Percentiles rank a stretch among this genome's conserved stretches.
Conservation (phyloP, 2,797 vertebrate species). For the Pachyuromys duprasi region DNA sequence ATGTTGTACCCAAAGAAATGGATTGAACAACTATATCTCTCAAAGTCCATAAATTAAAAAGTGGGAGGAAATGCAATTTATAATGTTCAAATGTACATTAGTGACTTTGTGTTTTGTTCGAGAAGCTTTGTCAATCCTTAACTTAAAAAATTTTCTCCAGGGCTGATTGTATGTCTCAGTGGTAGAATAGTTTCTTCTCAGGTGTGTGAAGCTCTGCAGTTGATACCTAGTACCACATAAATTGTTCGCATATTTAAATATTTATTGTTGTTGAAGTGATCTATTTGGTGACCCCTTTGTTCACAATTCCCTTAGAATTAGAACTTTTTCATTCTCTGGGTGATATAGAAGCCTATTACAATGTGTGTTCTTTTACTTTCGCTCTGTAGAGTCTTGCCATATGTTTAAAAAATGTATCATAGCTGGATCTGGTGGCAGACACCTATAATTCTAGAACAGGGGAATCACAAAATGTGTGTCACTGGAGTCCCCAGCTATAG, state of each 20-base stretch:
- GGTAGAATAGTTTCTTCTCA: background rate
- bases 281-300: background rate
- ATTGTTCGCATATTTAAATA: background rate
- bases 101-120: background rate
- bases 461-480: background rate
- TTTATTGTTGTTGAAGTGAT: background rate
- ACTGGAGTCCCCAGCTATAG: background rate
- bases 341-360: background rate
- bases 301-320: background rate
- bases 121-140: background rate
- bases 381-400: background rate
- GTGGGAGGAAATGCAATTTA: background rate
- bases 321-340: background rate
- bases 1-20: background rate
- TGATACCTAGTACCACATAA: background rate
- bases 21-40: background rate
- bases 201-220: background rate
- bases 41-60: background rate
- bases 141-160: background rate
- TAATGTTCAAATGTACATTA: background rate
- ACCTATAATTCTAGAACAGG: background rate
- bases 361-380: background rate
- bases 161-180: background rate
- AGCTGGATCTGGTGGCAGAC: background rate
- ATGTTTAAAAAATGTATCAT: background rate